Percentiles rank a stretch among this genome's conserved stretches.
Evolutionary conservation across 2,113 vertebrate genomes (phyloP).

Genomic region (Anolis carolinensis): DNA sequence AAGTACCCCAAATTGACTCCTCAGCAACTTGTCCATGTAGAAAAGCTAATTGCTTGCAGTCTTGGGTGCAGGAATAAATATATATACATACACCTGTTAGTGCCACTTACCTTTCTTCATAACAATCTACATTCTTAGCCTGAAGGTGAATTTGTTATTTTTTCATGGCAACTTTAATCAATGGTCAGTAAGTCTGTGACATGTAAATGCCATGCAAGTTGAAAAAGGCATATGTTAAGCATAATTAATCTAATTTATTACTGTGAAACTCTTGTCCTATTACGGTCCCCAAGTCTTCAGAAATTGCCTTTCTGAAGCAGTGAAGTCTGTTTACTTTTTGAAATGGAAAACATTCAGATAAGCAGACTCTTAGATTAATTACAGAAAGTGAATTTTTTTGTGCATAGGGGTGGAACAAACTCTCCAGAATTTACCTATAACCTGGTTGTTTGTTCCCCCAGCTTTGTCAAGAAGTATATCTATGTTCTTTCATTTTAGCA

Average conservation of each 20-base stretch:
- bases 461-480: neutral
- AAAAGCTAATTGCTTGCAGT: neutral
- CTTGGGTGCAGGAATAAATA: neutral
- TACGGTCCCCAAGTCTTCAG: slow-evolving; percentile 51
- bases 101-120: neutral
- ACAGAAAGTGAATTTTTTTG: slow-evolving; percentile 26
- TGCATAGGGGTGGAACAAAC: slow-evolving; percentile 30
- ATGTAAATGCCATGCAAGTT: slow-evolving; percentile 38
- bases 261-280: slow-evolving; percentile 54
- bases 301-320: slow-evolving; percentile 46
- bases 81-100: neutral
- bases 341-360: slow-evolving; percentile 52
- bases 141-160: neutral
- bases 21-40: neutral
- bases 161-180: neutral
- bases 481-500: neutral
- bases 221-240: slow-evolving; percentile 55
- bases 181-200: neutral
- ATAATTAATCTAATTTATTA: slow-evolving; percentile 44
- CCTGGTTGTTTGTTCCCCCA: slow-evolving; percentile 33
- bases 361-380: slow-evolving; percentile 31
- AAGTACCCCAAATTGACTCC: neutral
- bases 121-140: neutral
- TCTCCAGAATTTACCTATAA: slow-evolving; percentile 37
- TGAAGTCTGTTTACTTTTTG: slow-evolving; percentile 49